phyloP scores from a whole-genome alignment of 2,113 vertebrate genomes.

The Calyptommatus sinebrachiatus region DNA sequence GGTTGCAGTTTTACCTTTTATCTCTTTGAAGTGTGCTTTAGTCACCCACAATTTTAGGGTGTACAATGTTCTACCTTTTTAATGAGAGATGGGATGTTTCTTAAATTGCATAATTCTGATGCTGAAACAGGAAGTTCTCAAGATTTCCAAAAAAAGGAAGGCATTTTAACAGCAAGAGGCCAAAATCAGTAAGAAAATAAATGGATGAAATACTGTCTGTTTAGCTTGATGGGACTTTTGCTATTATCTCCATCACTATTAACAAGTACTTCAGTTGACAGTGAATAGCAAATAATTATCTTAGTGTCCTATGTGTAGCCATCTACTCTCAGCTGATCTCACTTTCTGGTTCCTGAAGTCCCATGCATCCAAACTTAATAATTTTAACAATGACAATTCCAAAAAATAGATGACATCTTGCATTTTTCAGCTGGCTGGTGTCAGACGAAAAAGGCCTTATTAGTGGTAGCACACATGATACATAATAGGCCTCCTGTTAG shows the following conservation, averaged over 20 bases:
- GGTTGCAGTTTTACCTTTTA: too few relatives aligned
- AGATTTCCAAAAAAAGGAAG: background rate
- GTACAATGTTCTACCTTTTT: too few relatives aligned
- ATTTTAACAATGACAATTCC: background rate
- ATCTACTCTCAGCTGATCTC: background rate
- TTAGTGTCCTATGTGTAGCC: background rate
- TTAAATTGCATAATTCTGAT: too few relatives aligned
- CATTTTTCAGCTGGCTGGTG: too few relatives aligned
- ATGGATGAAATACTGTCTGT: background rate
- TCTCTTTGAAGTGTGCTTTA: too few relatives aligned
- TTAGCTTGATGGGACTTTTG: background rate
- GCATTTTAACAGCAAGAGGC: background rate
- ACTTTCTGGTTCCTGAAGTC: background rate
- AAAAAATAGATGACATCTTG: too few relatives aligned
- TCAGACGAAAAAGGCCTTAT: too few relatives aligned
- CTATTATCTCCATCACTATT: background rate
- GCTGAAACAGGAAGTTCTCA: background rate
- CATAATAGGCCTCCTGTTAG: too few relatives aligned
- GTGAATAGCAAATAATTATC: background rate
- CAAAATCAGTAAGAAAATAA: background rate
- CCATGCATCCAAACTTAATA: background rate
- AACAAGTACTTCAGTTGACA: too few relatives aligned
- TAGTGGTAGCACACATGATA: too few relatives aligned
- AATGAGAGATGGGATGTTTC: background rate
- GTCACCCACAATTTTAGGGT: background rate